Conservation (phyloP, 2,113 vertebrate genomes). For the Chiloscyllium plagiosum region DNA sequence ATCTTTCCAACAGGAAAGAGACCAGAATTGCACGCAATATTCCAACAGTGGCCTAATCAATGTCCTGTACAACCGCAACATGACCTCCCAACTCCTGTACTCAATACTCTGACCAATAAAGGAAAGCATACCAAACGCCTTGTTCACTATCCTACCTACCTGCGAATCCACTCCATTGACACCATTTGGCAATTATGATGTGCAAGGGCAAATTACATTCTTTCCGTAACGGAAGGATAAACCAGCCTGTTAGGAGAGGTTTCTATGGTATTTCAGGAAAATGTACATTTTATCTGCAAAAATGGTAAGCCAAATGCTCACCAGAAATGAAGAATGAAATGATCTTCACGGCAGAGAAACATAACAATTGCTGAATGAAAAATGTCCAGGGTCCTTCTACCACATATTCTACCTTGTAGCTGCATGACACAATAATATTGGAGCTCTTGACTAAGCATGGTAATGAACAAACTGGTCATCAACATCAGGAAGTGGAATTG, state of each 20-base stretch:
- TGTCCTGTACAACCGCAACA: too few species aligned
- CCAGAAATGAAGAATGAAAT: neutral
- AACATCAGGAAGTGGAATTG: too few species aligned
- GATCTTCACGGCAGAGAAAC: neutral
- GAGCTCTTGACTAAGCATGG: neutral
- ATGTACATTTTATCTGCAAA: neutral
- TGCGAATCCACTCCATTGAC: neutral
- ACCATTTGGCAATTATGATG: neutral
- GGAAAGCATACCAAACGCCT: too few species aligned
- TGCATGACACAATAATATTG: neutral
- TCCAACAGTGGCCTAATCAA: too few species aligned
- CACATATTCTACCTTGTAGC: neutral
- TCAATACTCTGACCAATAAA: too few species aligned
- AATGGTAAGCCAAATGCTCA: neutral
- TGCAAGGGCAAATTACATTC: neutral
- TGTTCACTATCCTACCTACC: too few species aligned
- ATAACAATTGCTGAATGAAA: neutral
- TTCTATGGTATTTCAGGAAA: neutral
- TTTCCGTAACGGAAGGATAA: neutral
- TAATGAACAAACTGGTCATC: neutral
- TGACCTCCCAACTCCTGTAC: too few species aligned
- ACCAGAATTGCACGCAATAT: too few species aligned
- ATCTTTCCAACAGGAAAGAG: too few species aligned
- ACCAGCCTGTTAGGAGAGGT: neutral
- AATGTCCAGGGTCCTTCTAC: too few species aligned